Base-by-base conservation (phyloP, 2,113 vertebrate species). In the Vulpes lagopus region DNA sequence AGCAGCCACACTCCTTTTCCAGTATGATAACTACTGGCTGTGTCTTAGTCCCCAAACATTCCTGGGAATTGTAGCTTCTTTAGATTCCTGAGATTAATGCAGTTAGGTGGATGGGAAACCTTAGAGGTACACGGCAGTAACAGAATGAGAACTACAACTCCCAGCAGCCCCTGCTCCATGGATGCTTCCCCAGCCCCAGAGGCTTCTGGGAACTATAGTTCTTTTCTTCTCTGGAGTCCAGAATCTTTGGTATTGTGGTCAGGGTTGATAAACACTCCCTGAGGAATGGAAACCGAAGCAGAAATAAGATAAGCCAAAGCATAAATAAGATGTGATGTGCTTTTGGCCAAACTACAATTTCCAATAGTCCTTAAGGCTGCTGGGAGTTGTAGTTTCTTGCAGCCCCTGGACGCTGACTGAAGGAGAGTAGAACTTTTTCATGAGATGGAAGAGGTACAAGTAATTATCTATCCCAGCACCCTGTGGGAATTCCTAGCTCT, bases 61-160 rank as follows among this genome's bases (percentile, higher is more conserved):
- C 43, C 19, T 17, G 19, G 73, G 20, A 67, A 14, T 32, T 76
- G 32, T 60, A 51, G 38, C 23, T 82, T 78, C 78, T 96, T 93
- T 86, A 67, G 32, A 76, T 74, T 81, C 22, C 19, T 67, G 51
- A 64, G 11, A 4, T 59, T 59, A 82, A 57, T 59, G 43, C 53
- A 64, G 62, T 85, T 91, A 32, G 19, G 43, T n/a, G 74, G 10
- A 60, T 38, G 64, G 51, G 19, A 85, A 89, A 30, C 79, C 17
- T 35, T 62, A 73, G 22, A 43, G 27, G 17, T 38, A 2, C 0
- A 0, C 23, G 8, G 12, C 3, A 1, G 2, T 8, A 30, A 76
- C 51, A 43, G 79, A 92, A 57, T 35, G 82, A 96, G 67, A 96
- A 98, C 92, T 95, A 89, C 91, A 92, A 23, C 27, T 97, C 74